Conservation (phyloP, 35 echinoderm and acorn worm species). For the Anneissia japonica region DNA sequence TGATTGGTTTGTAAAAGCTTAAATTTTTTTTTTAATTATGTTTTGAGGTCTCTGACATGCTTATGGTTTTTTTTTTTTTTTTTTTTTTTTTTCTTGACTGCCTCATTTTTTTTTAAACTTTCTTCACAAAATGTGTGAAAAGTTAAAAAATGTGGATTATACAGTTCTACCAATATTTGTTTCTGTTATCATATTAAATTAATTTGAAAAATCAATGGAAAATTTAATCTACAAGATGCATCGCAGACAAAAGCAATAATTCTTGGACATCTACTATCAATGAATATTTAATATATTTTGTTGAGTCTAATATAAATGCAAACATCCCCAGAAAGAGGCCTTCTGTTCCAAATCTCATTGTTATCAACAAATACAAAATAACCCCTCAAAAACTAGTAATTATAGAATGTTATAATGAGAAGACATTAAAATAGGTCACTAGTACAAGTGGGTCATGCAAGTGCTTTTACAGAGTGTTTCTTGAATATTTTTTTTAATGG, state of each 20-base stretch:
- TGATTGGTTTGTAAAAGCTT: no score
- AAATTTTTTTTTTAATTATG: no score
- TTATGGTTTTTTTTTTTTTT: no score
- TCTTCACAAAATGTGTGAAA: no score
- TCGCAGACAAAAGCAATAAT: not conserved
- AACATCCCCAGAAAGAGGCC: not conserved
- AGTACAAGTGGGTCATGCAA: not conserved
- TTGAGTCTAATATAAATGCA: not conserved
- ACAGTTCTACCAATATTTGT: no score
- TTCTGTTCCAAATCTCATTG: not conserved
- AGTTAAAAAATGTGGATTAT: no score
- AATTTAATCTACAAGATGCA: not conserved
- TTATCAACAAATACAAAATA: not conserved
- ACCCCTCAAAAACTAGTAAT: not conserved
- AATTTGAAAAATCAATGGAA: no score
- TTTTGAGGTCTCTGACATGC: no score
- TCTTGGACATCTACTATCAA: not conserved
- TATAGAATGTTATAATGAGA: no score
- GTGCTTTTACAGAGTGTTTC: not conserved
- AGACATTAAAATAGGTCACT: not conserved
- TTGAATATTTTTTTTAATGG: not conserved
- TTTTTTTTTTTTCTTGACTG: no score
- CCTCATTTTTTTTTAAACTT: no score
- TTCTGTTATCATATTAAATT: no score
- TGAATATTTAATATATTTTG: not conserved